Conservation (phyloP, 2,797 vertebrate genomes). For the Poecilia gillii region DNA sequence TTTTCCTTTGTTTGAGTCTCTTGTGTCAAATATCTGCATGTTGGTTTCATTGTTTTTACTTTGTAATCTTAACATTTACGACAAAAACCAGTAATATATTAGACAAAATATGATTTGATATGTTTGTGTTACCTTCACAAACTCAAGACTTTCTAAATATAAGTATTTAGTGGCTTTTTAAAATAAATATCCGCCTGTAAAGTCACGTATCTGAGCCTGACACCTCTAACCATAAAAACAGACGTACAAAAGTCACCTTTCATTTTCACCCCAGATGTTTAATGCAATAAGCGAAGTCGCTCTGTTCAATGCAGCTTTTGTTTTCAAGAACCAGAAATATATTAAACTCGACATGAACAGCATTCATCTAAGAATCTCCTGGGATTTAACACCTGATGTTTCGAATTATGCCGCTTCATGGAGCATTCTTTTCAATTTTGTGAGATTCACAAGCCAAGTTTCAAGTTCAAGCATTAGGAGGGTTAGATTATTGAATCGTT, state of each 20-base stretch:
- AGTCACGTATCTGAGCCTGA: no score
- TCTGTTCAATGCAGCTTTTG: neutral
- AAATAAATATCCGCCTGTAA: neutral
- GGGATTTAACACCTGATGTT: neutral
- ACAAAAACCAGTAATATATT: neutral
- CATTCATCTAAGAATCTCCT: conserved; percentile 2
- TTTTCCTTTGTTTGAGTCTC: neutral
- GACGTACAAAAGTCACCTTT: conserved; percentile 1
- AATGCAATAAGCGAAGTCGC: neutral
- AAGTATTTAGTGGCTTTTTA: neutral
- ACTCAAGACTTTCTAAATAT: neutral
- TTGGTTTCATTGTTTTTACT: neutral
- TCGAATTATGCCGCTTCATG: neutral
- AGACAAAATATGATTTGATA: neutral
- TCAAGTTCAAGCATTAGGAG: neutral
- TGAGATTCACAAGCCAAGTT: neutral
- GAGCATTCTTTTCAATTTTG: neutral
- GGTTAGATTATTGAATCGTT: neutral
- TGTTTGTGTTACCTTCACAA: neutral
- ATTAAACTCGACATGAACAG: neutral
- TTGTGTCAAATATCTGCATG: neutral
- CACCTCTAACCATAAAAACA: neutral
- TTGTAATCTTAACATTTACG: neutral
- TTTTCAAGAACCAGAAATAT: neutral
- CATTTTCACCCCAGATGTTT: neutral